Percentiles rank a stretch among this genome's conserved stretches.
phyloP scores from a whole-genome alignment of 2,113 vertebrate species.

The Eretmochelys imbricata region DNA sequence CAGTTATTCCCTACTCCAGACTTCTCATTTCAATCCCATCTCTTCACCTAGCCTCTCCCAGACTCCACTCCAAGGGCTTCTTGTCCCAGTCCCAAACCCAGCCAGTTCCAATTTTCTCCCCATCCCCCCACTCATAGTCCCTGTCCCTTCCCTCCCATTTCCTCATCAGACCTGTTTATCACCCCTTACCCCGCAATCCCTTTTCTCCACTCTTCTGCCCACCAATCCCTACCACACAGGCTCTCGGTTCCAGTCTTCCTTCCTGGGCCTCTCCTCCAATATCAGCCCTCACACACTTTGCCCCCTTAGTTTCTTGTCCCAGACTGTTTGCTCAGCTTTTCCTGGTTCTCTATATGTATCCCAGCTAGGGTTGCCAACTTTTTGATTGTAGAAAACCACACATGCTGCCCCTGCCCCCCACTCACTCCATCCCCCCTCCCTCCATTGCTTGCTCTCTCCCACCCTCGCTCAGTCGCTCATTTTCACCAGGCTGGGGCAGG shows the following conservation, averaged over 20 bases:
- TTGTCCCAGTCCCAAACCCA: neutral
- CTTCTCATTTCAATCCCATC: neutral
- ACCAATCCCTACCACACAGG: too few relatives aligned
- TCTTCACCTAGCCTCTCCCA: neutral
- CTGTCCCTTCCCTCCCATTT: neutral
- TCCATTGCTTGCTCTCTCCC: too few relatives aligned
- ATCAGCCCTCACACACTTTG: neutral
- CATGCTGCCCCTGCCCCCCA: too few relatives aligned
- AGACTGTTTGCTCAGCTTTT: neutral
- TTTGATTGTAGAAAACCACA: too few relatives aligned
- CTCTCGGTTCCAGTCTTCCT: too few relatives aligned
- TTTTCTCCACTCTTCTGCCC: neutral
- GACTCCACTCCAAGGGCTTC: neutral
- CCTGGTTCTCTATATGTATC: neutral
- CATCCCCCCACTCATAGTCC: too few relatives aligned
- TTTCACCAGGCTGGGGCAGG: too few relatives aligned
- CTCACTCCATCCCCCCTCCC: too few relatives aligned
- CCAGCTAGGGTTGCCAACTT: too few relatives aligned
- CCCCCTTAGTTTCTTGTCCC: neutral
- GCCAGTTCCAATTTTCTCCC: neutral
- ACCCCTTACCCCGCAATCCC: neutral
- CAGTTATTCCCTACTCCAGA: neutral
- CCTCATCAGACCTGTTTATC: neutral
- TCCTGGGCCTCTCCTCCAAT: too few relatives aligned
- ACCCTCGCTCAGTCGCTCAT: too few relatives aligned